phyloP scores from a whole-genome alignment of 2,888 invertebrate genomes.

The Agrotis ipsilon region DNA sequence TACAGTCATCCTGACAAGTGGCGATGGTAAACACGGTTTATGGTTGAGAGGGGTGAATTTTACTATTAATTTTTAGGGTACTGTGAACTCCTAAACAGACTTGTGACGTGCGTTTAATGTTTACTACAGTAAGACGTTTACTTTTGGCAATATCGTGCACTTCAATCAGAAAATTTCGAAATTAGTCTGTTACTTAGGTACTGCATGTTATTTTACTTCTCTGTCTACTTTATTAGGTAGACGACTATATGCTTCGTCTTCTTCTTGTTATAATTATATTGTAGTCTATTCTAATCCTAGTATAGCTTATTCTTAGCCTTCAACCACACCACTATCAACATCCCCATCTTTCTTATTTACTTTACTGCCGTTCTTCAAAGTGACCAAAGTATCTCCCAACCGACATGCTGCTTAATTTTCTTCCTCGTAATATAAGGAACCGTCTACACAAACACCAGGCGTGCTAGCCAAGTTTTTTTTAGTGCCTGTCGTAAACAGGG shows the following conservation, averaged over 20 bases:
- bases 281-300: background rate
- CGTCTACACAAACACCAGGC: slow-evolving; percentile 45
- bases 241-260: background rate
- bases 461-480: slow-evolving; percentile 65
- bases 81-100: slow-evolving; percentile 36
- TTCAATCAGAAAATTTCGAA: background rate
- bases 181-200: background rate
- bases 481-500: slow-evolving; percentile 74
- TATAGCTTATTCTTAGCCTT: background rate
- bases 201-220: too few species aligned
- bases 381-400: slow-evolving; percentile 30
- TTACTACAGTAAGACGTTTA: background rate
- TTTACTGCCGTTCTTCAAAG: slow-evolving; percentile 49
- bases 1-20: slow-evolving; percentile 86
- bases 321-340: background rate
- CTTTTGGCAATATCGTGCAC: background rate
- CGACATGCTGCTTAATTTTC: slow-evolving; percentile 38
- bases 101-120: background rate
- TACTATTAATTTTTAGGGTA: slow-evolving; percentile 77
- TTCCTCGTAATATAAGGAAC: slow-evolving; percentile 56
- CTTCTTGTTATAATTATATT: background rate
- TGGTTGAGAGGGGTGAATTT: slow-evolving; percentile 78
- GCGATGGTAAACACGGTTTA: slow-evolving; percentile 83
- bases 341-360: slow-evolving; percentile 22
- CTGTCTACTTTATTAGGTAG: background rate